These are phyloP conservation scores for Dolichomitus sp. DNA, from an alignment of 2,888 invertebrate genomes.

Conservation along the genomic window DNA sequence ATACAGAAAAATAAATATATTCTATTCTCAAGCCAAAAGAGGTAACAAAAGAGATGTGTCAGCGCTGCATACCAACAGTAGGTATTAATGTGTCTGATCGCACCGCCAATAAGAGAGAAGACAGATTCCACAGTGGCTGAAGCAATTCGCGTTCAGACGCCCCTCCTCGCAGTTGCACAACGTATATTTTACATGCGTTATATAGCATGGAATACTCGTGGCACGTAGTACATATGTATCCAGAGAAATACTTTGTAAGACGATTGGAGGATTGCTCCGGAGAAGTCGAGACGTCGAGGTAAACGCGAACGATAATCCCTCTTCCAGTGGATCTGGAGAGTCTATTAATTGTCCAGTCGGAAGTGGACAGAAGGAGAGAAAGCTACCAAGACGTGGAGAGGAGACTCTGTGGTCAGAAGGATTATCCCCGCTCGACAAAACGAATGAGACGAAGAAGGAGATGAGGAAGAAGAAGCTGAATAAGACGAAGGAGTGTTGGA, in stretches of 20 bases:
- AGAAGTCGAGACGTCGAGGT: slow-evolving; percentile 37
- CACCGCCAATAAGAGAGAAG: slow-evolving; percentile 38
- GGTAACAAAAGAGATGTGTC: slow-evolving; percentile 13
- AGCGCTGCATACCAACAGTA: slow-evolving; percentile 14
- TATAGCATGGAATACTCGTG: slow-evolving; percentile 1
- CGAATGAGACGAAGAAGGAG: slow-evolving; percentile 10
- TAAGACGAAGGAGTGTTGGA: slow-evolving; percentile 57
- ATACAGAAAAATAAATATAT: background rate
- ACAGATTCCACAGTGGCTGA: slow-evolving; percentile 61
- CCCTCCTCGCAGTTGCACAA: slow-evolving; percentile 22
- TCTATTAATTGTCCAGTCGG: slow-evolving; percentile 68
- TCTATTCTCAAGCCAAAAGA: background rate
- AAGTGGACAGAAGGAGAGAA: slow-evolving; percentile 54
- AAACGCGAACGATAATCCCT: slow-evolving; percentile 62
- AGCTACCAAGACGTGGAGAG: slow-evolving; percentile 4
- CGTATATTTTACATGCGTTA: slow-evolving; percentile 55
- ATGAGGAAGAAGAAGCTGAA: slow-evolving; percentile 20
- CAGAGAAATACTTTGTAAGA: slow-evolving; percentile 26
- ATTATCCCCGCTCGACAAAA: slow-evolving; percentile 39
- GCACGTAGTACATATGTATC: slow-evolving; percentile 31
- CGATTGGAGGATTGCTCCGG: background rate
- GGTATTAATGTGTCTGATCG: slow-evolving; percentile 44
- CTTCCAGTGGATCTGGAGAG: slow-evolving; percentile 60
- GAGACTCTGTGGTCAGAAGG: slow-evolving; percentile 29
- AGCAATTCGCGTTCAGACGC: slow-evolving; percentile 60